Percentiles rank a stretch among this genome's conserved stretches.
Evolutionary conservation across 2,888 invertebrate species (phyloP).

Genomic region (Monoplex corrugatus): DNA sequence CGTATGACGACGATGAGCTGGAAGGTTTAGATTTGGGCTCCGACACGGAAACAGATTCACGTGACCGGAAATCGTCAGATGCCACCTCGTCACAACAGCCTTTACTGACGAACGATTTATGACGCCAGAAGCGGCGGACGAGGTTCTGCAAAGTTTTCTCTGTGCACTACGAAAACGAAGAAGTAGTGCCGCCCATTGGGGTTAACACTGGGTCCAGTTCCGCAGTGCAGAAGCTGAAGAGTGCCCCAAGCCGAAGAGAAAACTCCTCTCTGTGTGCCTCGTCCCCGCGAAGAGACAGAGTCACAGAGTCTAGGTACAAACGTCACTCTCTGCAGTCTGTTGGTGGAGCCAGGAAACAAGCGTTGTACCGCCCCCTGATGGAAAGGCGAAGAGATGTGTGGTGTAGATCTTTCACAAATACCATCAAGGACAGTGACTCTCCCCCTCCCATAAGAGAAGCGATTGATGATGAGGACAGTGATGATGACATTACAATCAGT

Average conservation of each 20-base stretch:
- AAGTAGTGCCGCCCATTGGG: neutral
- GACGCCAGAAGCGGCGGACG: slow-evolving; percentile 51
- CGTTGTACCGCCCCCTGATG: neutral
- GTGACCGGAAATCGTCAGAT: slow-evolving; percentile 1
- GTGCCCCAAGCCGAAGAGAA: neutral
- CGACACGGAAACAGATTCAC: slow-evolving; percentile 43
- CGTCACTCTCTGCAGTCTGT: slow-evolving; percentile 13
- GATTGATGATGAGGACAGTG: neutral
- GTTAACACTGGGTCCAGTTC: neutral
- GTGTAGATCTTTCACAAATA: slow-evolving; percentile 19
- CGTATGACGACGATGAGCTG: slow-evolving; percentile 64
- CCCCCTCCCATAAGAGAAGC: neutral
- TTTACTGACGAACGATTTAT: slow-evolving; percentile 53
- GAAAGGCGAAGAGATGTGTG: slow-evolving; percentile 31
- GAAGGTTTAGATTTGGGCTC: slow-evolving; percentile 51
- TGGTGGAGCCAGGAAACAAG: neutral
- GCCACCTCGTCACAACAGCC: slow-evolving; percentile 49
- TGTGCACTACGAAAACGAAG: slow-evolving; percentile 45
- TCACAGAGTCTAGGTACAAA: neutral
- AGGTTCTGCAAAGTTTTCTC: slow-evolving; percentile 51
- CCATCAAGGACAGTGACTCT: neutral
- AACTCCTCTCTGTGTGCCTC: slow-evolving; percentile 25
- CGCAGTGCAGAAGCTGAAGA: neutral
- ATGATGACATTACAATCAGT: neutral
- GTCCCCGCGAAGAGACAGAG: neutral